Conservation (phyloP, 2,888 invertebrate genomes). For the Melinaea marsaeus region DNA sequence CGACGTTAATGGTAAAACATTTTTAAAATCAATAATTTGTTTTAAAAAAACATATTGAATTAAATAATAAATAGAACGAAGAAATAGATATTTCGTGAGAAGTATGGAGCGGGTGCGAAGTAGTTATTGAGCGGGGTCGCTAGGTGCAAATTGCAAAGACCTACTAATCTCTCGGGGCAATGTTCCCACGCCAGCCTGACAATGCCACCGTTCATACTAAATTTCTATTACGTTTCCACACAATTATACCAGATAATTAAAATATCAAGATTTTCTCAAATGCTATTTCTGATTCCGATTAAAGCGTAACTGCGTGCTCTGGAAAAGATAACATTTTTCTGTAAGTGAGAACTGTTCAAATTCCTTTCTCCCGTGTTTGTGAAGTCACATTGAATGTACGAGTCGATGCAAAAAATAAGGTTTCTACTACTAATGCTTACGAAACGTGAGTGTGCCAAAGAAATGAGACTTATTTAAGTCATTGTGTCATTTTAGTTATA, state of each 20-base stretch:
- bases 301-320: conserved; percentile 14
- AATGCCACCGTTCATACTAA: conserved; percentile 20
- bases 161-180: conserved; percentile 25
- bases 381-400: conserved; percentile 8
- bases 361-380: conserved; percentile 12
- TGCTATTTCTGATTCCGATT: conserved; percentile 19
- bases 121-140: conserved; percentile 39
- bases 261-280: conserved; percentile 23
- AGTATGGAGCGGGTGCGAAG: conserved; percentile 49
- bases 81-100: conserved; percentile 39
- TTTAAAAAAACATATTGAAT: too few relatives aligned
- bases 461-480: conserved; percentile 3
- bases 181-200: conserved; percentile 33
- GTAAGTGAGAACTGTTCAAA: conserved; percentile 10
- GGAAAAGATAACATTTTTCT: conserved; percentile 12
- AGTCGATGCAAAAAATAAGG: conserved; percentile 2
- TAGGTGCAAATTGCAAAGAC: conserved; percentile 59
- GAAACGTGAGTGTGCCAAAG: conserved; percentile 6
- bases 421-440: conserved; percentile 5
- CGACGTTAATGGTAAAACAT: too few relatives aligned
- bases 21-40: too few relatives aligned
- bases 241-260: conserved; percentile 27
- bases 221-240: conserved; percentile 25
- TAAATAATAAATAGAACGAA: too few relatives aligned
- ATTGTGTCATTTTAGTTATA: neutral